phyloP scores from a whole-genome alignment of 2,113 vertebrate species.

The Brachyistius frenatus region DNA sequence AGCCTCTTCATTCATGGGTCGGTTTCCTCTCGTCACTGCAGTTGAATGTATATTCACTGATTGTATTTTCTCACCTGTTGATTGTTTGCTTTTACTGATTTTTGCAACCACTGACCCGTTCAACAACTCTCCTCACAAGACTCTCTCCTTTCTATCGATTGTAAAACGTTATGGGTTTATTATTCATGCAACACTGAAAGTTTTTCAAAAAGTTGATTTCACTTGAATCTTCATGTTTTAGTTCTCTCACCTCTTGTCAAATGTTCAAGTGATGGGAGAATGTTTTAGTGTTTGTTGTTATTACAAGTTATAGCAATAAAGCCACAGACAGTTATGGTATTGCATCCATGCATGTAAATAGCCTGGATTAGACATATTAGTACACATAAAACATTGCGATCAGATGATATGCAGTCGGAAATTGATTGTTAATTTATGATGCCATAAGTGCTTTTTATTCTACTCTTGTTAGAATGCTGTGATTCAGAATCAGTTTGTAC shows the following conservation, averaged over 20 bases:
- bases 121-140: slow-evolving; percentile 22
- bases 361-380: slow-evolving; percentile 44
- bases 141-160: slow-evolving; percentile 22
- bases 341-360: slow-evolving; percentile 72
- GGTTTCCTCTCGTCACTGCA: slow-evolving; percentile 51
- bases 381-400: slow-evolving; percentile 68
- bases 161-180: slow-evolving; percentile 22
- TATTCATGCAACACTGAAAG: slow-evolving; percentile 59
- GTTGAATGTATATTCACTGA: slow-evolving; percentile 79
- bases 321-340: slow-evolving; percentile 23
- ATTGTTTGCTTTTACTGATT: slow-evolving; percentile 51
- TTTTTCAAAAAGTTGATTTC: slow-evolving; percentile 54
- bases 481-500: slow-evolving; percentile 79
- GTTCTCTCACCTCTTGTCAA: slow-evolving; percentile 52
- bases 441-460: slow-evolving; percentile 74
- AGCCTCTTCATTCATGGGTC: slow-evolving; percentile 13
- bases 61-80: slow-evolving; percentile 62
- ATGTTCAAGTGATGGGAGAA: slow-evolving; percentile 45
- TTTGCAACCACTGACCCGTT: slow-evolving; percentile 33
- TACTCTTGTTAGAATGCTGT: slow-evolving; percentile 78
- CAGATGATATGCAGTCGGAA: slow-evolving; percentile 59
- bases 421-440: slow-evolving; percentile 81
- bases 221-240: slow-evolving; percentile 71
- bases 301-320: slow-evolving; percentile 56
- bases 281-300: slow-evolving; percentile 33